phyloP scores from a whole-genome alignment of 2,113 vertebrate species.

The Halcyon senegalensis region DNA sequence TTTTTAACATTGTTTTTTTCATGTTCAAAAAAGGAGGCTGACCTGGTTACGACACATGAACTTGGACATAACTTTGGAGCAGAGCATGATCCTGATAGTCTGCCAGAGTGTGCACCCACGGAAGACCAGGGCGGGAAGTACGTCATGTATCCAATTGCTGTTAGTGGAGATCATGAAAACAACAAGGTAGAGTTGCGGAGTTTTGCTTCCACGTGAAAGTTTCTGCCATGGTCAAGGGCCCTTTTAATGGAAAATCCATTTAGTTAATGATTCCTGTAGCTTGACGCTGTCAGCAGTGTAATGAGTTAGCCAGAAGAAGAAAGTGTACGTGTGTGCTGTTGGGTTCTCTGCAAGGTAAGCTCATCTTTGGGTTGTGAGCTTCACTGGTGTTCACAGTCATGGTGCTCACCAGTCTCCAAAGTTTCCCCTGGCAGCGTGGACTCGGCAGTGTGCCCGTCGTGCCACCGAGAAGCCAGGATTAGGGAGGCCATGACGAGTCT shows the following conservation, averaged over 20 bases:
- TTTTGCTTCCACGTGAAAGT: not conserved
- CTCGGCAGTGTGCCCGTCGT: not conserved
- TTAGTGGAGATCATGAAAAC: conserved; percentile 96
- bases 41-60: conserved; percentile 96
- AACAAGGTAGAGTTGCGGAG: conserved; percentile 86
- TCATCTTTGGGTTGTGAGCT: not conserved
- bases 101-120: conserved; percentile 87
- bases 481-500: not conserved
- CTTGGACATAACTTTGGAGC: conserved; percentile 98
- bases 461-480: not conserved
- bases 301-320: not conserved
- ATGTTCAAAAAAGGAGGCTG: conserved; percentile 85
- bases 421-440: not conserved
- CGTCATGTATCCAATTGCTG: conserved; percentile 98
- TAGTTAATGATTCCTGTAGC: not conserved
- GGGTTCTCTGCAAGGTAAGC: not conserved
- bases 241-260: not conserved
- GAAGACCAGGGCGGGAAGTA: conserved; percentile 95
- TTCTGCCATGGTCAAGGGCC: not conserved
- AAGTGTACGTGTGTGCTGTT: not conserved
- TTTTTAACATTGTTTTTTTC: not conserved
- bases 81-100: conserved; percentile 94
- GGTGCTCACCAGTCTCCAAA: not conserved
- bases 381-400: not conserved
- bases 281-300: not conserved